Evolutionary conservation across 30 jellyfish, hydroid and myxozoan genomes (phyloP).

Genomic region (Catostylus mosaicus): DNA sequence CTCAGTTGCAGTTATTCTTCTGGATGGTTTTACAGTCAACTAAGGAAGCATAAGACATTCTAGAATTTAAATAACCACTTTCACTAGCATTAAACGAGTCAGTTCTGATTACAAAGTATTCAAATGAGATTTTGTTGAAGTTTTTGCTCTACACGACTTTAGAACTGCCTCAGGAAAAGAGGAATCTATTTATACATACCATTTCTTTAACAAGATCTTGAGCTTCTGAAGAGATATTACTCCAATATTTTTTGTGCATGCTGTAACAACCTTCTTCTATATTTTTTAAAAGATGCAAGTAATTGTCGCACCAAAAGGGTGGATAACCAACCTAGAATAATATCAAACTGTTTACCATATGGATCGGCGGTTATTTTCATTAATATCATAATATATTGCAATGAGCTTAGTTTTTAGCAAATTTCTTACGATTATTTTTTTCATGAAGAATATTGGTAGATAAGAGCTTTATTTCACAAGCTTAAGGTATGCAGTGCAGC

Average conservation of each 20-base stretch:
- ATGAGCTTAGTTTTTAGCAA: too few species aligned
- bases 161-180: neutral
- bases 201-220: slow-evolving; percentile 67
- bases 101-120: too few species aligned
- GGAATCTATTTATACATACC: slow-evolving; percentile 66
- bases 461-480: too few species aligned
- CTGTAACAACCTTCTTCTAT: slow-evolving; percentile 86
- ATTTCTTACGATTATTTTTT: too few species aligned
- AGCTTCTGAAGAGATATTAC: slow-evolving; percentile 75
- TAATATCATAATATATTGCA: too few species aligned
- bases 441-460: too few species aligned
- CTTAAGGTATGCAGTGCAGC: too few species aligned
- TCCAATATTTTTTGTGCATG: slow-evolving; percentile 78
- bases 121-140: neutral
- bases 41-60: slow-evolving; percentile 1
- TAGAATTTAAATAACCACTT: neutral
- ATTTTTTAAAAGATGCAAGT: slow-evolving; percentile 72
- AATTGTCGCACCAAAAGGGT: slow-evolving; percentile 92
- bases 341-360: too few species aligned
- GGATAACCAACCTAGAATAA: slow-evolving; percentile 89
- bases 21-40: slow-evolving; percentile 53
- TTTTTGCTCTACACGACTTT: neutral
- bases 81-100: too few species aligned
- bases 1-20: slow-evolving; percentile 58
- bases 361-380: too few species aligned